Evolutionary conservation across 2,888 invertebrate species (phyloP).

Genomic region (Lobophora halterata): DNA sequence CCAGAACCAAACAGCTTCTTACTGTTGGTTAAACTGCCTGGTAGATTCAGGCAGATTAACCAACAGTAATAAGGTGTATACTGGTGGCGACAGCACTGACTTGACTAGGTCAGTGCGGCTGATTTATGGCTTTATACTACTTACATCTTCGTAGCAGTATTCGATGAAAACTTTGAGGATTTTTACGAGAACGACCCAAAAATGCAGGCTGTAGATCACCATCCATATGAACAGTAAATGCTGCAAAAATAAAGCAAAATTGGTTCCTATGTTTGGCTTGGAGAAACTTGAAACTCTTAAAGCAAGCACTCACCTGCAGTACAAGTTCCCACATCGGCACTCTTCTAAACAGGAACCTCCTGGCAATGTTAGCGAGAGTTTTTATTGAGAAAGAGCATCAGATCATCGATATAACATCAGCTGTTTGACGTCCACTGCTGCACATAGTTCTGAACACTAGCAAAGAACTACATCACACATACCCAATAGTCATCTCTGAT

Average conservation of each 20-base stretch:
- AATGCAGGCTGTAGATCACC: conserved; percentile 70
- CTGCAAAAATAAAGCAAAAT: conserved; percentile 36
- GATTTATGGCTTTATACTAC: conserved; percentile 15
- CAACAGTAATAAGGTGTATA: too few species aligned
- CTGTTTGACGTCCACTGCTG: too few species aligned
- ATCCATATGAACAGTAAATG: conserved; percentile 69
- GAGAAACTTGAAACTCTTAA: conserved; percentile 17
- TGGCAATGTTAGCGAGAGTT: conserved; percentile 2
- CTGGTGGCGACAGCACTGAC: neutral
- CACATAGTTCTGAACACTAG: too few species aligned
- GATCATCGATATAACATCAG: too few species aligned
- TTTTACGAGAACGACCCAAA: conserved; percentile 61
- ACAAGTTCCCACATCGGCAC: conserved; percentile 67
- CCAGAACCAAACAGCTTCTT: too few species aligned
- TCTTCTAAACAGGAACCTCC: conserved; percentile 63
- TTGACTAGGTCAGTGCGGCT: neutral
- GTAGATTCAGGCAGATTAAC: too few species aligned
- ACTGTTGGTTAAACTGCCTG: too few species aligned
- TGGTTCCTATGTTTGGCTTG: neutral
- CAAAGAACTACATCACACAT: too few species aligned
- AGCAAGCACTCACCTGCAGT: conserved; percentile 49
- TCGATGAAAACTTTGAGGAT: conserved; percentile 54
- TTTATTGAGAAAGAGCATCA: neutral
- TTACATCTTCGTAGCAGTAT: conserved; percentile 57
- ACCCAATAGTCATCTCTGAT: too few species aligned